Evolutionary conservation across 2,888 invertebrate genomes (phyloP), one percentile per base, ranked within the genome.

Genomic region (Capitulum mitella): DNA sequence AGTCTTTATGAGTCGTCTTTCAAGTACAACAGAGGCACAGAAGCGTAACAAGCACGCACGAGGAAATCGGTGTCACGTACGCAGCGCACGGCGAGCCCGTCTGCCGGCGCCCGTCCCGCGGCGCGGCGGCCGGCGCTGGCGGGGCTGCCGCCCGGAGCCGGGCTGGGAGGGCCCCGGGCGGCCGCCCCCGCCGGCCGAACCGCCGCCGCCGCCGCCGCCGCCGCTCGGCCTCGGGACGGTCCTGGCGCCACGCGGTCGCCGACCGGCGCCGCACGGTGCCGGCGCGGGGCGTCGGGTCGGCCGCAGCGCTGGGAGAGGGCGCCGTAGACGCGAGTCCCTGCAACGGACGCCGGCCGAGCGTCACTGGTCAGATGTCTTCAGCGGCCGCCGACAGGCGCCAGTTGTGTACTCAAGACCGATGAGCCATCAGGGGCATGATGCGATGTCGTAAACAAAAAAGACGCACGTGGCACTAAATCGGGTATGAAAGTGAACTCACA

Each of bases 121-220:
- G 61, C 61, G 22, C 22, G 8, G 22, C 37, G 32, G 70, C 19
- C 34, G 16, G 70, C 29, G 34, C 19, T 14, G 78, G 10, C n/a
- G 61, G 61, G 70, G 29, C 34, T 43, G 78, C 48, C 37, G 78
- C 40, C 22, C 78, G 78, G 51, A 75, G 40, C 26, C n/a, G 51
- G 78, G 64, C 51, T 74, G 78, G 78, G 75, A 40, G 40, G 75
- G n/a, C 51, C 74, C 64, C 70, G 78, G 40, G 22, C 74, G 26
- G 51, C n/a, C 78, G 51, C 37, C 61, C 19, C 37, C 78, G 40
- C 78, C 51, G 34, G 77, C n/a, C 51, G 46, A 14, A 37, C 16
- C 16, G 54, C 14, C 77, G 12, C 10, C 75, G 75, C 22, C 64
- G 58, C 58, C n/a, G 29, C 26, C 26, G 40, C 29, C 70, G 58